phyloP scores from a whole-genome alignment of 1,140 invertebrate genomes.

The Euglossa dilemma region DNA sequence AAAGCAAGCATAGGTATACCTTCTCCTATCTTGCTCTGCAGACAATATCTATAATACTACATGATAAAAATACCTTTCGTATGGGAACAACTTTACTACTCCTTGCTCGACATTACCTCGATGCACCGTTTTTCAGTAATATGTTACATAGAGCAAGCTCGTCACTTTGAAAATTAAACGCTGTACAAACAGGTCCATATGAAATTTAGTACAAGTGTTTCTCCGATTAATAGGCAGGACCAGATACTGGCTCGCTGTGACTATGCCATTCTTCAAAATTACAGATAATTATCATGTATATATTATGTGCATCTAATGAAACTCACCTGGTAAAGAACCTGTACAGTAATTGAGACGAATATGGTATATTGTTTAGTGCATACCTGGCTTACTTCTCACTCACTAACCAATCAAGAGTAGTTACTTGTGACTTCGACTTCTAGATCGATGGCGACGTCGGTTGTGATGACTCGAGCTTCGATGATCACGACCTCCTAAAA shows the following conservation, averaged over 20 bases:
- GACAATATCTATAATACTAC: slow-evolving; percentile 62
- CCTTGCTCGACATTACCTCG: slow-evolving; percentile 51
- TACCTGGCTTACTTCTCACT: slow-evolving; percentile 82
- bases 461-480: slow-evolving; percentile 78
- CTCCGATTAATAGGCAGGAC: slow-evolving; percentile 61
- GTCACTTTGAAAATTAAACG: slow-evolving; percentile 63
- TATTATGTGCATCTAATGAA: slow-evolving; percentile 81
- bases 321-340: slow-evolving; percentile 82
- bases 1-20: slow-evolving; percentile 82
- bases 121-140: slow-evolving; percentile 54
- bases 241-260: slow-evolving; percentile 65
- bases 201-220: slow-evolving; percentile 61
- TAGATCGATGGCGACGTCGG: slow-evolving; percentile 79
- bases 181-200: slow-evolving; percentile 63
- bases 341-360: slow-evolving; percentile 83
- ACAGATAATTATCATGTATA: slow-evolving; percentile 77
- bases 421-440: slow-evolving; percentile 83
- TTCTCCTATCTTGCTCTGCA: slow-evolving; percentile 80
- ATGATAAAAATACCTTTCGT: slow-evolving; percentile 58
- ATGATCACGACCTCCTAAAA: slow-evolving; percentile 77
- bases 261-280: slow-evolving; percentile 72
- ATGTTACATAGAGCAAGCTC: slow-evolving; percentile 59
- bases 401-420: slow-evolving; percentile 83
- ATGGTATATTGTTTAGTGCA: slow-evolving; percentile 81
- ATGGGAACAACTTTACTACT: slow-evolving; percentile 56